Conservation (phyloP, 2,797 vertebrate genomes). For the Paedocypris micromegethes region DNA sequence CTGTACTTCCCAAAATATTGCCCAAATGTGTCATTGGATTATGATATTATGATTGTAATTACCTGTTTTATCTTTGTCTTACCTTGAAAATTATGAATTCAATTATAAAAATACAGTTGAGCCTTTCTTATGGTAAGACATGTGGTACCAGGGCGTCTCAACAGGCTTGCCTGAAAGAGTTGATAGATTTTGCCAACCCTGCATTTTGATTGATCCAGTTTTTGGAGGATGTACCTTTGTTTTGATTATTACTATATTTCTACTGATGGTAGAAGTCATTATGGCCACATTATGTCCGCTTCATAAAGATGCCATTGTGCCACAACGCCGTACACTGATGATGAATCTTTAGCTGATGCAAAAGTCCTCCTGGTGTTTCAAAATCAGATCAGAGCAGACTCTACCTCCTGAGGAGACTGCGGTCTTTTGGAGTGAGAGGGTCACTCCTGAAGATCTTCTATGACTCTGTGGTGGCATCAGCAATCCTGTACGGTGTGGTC, state of each 20-base stretch:
- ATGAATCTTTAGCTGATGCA: conserved; percentile 66
- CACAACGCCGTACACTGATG: conserved; percentile 63
- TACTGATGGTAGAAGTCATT: conserved; percentile 76
- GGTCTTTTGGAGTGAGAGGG: too few relatives aligned
- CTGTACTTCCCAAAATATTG: too few relatives aligned
- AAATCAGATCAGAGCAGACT: too few relatives aligned
- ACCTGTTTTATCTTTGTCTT: conserved; percentile 31
- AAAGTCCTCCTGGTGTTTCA: conserved; percentile 73
- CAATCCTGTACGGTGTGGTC: too few relatives aligned
- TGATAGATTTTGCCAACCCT: conserved; percentile 65
- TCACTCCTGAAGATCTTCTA: too few relatives aligned
- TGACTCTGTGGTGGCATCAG: too few relatives aligned
- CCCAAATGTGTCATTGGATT: too few relatives aligned
- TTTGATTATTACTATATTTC: conserved; percentile 80
- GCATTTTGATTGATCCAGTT: conserved; percentile 74
- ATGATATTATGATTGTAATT: too few relatives aligned
- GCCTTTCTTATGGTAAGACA: conserved; percentile 70
- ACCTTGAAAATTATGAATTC: conserved; percentile 73
- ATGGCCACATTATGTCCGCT: conserved; percentile 75
- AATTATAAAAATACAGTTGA: conserved; percentile 79
- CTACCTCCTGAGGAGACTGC: too few relatives aligned
- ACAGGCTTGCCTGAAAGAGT: conserved; percentile 34
- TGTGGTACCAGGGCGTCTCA: conserved; percentile 64
- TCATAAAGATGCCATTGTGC: conserved; percentile 74
- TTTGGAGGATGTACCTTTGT: conserved; percentile 80